Conservation (phyloP, 2,797 vertebrate genomes). For the Hemibagrus guttatus region DNA sequence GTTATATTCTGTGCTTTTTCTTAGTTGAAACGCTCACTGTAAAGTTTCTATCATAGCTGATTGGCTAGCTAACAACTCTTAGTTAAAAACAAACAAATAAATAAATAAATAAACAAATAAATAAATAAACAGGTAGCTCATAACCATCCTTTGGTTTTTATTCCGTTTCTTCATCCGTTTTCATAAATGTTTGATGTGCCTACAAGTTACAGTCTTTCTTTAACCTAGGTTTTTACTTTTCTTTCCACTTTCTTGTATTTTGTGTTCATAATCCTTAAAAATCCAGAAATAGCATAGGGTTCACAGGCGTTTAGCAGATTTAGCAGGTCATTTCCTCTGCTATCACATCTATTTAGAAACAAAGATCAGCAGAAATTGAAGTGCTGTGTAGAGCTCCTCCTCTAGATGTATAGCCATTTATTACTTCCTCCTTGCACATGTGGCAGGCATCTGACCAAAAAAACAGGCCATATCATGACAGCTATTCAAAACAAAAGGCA, state of each 20-base stretch:
- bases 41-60: not conserved
- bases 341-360: not conserved
- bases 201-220: not conserved
- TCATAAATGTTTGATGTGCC: not conserved
- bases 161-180: not conserved
- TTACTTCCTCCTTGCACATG: conserved; percentile 34
- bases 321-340: not conserved
- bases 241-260: not conserved
- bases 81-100: not conserved
- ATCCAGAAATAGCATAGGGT: not conserved
- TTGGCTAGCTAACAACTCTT: not conserved
- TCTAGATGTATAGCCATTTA: not conserved
- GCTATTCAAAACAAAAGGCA: conserved; percentile 44
- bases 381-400: not conserved
- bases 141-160: not conserved
- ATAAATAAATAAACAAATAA: no score
- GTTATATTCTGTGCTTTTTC: not conserved
- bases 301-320: not conserved
- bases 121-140: not conserved
- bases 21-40: not conserved
- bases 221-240: not conserved
- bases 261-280: not conserved
- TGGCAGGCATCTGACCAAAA: conserved; percentile 51
- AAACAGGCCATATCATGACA: conserved; percentile 29
- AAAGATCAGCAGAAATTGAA: not conserved